Percentiles rank a stretch among this genome's conserved stretches.
phyloP scores from a whole-genome alignment of 2,113 vertebrate species.

The Lycaon pictus region DNA sequence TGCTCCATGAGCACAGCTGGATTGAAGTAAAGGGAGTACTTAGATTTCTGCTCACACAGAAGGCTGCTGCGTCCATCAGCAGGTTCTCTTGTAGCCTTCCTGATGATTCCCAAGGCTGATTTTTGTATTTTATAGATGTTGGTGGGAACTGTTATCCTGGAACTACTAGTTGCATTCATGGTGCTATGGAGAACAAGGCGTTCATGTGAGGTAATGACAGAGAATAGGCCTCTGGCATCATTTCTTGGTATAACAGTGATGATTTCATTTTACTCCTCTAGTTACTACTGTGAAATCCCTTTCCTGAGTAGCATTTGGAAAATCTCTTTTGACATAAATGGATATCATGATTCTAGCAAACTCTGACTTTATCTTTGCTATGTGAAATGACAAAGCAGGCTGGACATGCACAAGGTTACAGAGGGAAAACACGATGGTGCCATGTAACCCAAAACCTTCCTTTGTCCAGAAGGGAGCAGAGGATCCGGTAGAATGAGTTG shows the following conservation, averaged over 20 bases:
- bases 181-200: not conserved
- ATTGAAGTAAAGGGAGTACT: not conserved
- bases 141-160: not conserved
- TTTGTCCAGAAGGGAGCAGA: not conserved
- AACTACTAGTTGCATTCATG: not conserved
- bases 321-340: slow-evolving; percentile 5
- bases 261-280: slow-evolving; percentile 49
- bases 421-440: not conserved
- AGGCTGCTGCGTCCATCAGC: not conserved
- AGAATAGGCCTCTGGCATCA: not conserved
- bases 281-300: slow-evolving; percentile 42
- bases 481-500: not conserved
- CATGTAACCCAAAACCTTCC: not conserved
- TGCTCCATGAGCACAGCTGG: not conserved
- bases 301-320: slow-evolving; percentile 39
- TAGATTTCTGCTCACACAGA: not conserved
- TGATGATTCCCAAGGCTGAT: not conserved
- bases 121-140: not conserved
- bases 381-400: not conserved
- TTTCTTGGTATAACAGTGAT: not conserved
- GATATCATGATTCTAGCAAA: not conserved
- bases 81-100: not conserved
- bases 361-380: not conserved
- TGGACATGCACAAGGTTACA: not conserved
- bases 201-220: not conserved